Evolutionary conservation across 2,888 invertebrate genomes (phyloP).

Genomic region (Galeopsomyia nigrocyanea): DNA sequence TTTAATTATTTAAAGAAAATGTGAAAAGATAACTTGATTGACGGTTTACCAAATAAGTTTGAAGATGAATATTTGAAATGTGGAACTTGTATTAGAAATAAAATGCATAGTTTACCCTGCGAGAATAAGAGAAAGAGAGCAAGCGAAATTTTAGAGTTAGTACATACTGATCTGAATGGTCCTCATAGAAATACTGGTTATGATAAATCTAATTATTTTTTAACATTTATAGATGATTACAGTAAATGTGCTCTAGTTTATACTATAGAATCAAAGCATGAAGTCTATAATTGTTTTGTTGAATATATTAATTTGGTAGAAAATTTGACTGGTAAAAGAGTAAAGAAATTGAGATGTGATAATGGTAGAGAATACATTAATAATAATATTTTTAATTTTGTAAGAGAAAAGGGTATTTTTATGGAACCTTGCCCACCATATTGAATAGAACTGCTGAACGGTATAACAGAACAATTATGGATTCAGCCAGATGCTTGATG

Average conservation of each 20-base stretch:
- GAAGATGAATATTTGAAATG: constrained; percentile 10
- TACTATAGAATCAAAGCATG: constrained; percentile 48
- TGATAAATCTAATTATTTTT: constrained; percentile 47
- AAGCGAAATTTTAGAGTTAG: constrained; percentile 39
- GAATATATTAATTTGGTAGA: constrained; percentile 44
- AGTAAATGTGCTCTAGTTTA: constrained; percentile 45
- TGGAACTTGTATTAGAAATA: constrained; percentile 4
- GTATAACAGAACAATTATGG: constrained; percentile 30
- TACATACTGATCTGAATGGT: constrained; percentile 35
- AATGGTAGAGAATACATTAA: constrained; percentile 45
- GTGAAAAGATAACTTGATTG: constrained; percentile 12
- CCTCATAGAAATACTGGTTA: constrained; percentile 41
- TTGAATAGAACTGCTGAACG: constrained; percentile 40
- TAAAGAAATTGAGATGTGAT: constrained; percentile 49
- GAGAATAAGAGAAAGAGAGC: constrained; percentile 45
- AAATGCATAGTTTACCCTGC: constrained; percentile 40
- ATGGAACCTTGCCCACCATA: constrained; percentile 28
- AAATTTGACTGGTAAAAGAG: constrained; percentile 21
- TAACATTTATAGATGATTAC: constrained; percentile 50
- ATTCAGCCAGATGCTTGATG: constrained; percentile 35
- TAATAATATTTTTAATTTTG: constrained; percentile 39
- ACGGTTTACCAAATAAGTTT: constrained; percentile 1
- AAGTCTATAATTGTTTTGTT: constrained; percentile 48
- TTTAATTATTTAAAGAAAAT: not conserved
- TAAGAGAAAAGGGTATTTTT: constrained; percentile 38